A percentile compares a stretch with the other conserved stretches of the same genome.
Conservation (phyloP, 2,888 invertebrate species). For the Sussaba pulchella region DNA sequence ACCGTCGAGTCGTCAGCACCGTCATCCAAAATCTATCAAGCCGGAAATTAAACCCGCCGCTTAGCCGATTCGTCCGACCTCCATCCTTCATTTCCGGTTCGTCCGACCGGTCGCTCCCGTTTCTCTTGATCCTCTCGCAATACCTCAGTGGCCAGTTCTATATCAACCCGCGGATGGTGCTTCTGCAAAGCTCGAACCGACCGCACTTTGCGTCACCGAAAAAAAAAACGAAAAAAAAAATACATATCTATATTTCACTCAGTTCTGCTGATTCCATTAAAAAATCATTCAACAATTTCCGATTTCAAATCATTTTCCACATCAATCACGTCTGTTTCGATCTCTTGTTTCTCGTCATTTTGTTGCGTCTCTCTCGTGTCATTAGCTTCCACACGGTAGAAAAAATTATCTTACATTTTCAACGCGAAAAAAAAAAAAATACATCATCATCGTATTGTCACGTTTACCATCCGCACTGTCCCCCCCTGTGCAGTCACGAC, state of each 20-base stretch:
- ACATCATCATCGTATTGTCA: constrained; percentile 14
- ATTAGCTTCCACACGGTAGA: constrained; percentile 30
- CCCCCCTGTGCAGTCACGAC: constrained; percentile 15
- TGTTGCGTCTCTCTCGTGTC: constrained; percentile 48
- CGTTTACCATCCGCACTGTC: background rate
- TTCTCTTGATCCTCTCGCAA: constrained; percentile 23
- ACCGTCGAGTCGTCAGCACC: constrained; percentile 30
- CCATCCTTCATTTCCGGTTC: constrained; percentile 67
- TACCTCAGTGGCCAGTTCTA: background rate
- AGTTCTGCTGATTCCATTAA: constrained; percentile 14
- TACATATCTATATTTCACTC: constrained; percentile 2
- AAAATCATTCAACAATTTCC: constrained; percentile 46
- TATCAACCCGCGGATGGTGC: background rate
- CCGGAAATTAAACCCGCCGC: constrained; percentile 78
- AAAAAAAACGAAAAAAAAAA: constrained; percentile 11
- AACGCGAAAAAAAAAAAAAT: constrained; percentile 13
- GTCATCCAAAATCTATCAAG: constrained; percentile 72
- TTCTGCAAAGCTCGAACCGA: constrained; percentile 3
- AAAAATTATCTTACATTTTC: background rate
- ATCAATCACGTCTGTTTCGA: background rate
- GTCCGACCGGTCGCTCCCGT: constrained; percentile 34
- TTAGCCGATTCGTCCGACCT: constrained; percentile 65
- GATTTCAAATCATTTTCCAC: constrained; percentile 1
- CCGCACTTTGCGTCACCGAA: constrained; percentile 3
- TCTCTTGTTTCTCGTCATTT: background rate